Conservation (phyloP, 2,113 vertebrate species). For the Corynorhinus townsendii region DNA sequence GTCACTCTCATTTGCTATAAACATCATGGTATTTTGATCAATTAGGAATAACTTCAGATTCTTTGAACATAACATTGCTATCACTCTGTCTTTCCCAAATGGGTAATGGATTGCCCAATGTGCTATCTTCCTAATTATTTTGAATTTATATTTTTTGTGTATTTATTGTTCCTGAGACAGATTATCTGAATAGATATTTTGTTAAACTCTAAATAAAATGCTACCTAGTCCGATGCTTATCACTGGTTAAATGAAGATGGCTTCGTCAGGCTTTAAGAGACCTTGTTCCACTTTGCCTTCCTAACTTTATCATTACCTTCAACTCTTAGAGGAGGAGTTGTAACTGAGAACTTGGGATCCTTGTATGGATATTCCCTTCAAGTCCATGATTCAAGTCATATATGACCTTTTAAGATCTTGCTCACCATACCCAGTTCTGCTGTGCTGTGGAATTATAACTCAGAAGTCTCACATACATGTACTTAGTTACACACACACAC, state of each 20-base stretch:
- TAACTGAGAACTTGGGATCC: not conserved
- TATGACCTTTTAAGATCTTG: not conserved
- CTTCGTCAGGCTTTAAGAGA: rapidly evolving
- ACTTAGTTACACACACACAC: not conserved
- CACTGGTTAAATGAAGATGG: not conserved
- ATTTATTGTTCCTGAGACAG: constrained; percentile 59
- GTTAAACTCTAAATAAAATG: constrained; percentile 25
- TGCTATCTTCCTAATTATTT: constrained; percentile 65
- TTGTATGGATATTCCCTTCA: not conserved
- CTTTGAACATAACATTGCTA: constrained; percentile 72
- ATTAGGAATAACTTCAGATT: constrained; percentile 83
- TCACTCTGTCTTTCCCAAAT: constrained; percentile 47
- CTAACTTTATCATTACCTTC: not conserved
- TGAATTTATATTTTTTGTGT: constrained; percentile 67
- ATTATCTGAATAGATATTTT: constrained; percentile 50
- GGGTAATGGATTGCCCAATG: constrained; percentile 35
- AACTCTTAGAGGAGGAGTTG: not conserved
- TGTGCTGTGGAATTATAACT: not conserved
- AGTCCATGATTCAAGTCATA: not conserved
- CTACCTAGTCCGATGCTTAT: not conserved
- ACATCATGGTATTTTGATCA: constrained; percentile 84
- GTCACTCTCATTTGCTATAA: constrained; percentile 83
- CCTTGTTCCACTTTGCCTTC: no score
- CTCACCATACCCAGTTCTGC: not conserved
- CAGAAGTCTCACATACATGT: not conserved